These are phyloP conservation scores for Nomada goodeniana DNA, from an alignment of 2,888 invertebrate genomes.

Conservation along the genomic window DNA sequence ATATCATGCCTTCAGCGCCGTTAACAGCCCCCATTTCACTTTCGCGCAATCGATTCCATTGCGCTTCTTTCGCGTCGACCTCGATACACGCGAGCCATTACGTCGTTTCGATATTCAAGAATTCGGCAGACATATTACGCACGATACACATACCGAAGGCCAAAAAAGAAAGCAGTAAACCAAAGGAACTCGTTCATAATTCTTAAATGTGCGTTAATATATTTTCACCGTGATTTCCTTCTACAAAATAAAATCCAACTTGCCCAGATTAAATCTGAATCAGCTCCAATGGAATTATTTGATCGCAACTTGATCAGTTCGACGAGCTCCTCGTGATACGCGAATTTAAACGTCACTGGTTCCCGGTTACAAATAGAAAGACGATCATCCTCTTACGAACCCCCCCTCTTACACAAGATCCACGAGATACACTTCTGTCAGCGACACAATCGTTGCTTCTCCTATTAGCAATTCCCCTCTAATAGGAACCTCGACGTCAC, in stretches of 20 bases:
- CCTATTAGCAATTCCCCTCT: not conserved
- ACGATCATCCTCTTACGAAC: not conserved
- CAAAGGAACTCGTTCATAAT: not conserved
- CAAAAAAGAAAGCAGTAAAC: not conserved
- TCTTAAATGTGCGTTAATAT: not conserved
- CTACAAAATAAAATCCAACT: too few species aligned
- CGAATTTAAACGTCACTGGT: not conserved
- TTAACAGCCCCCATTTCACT: slow-evolving; percentile 15
- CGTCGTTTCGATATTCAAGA: too few species aligned
- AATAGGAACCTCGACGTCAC: not conserved
- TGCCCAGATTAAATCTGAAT: too few species aligned
- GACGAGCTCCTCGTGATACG: not conserved
- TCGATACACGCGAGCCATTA: not conserved
- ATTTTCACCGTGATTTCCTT: too few species aligned
- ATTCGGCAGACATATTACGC: too few species aligned
- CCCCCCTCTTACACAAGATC: slow-evolving; percentile 11
- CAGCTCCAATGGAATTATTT: too few species aligned
- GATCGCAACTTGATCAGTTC: not conserved
- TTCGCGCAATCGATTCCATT: not conserved
- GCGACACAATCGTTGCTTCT: not conserved
- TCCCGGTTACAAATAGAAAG: not conserved
- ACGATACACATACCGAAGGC: too few species aligned
- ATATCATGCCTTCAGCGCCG: slow-evolving; percentile 6
- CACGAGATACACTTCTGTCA: not conserved
- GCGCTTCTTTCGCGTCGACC: not conserved